Base-by-base conservation (phyloP, 2,113 vertebrate species). In the Phaethon lepturus region DNA sequence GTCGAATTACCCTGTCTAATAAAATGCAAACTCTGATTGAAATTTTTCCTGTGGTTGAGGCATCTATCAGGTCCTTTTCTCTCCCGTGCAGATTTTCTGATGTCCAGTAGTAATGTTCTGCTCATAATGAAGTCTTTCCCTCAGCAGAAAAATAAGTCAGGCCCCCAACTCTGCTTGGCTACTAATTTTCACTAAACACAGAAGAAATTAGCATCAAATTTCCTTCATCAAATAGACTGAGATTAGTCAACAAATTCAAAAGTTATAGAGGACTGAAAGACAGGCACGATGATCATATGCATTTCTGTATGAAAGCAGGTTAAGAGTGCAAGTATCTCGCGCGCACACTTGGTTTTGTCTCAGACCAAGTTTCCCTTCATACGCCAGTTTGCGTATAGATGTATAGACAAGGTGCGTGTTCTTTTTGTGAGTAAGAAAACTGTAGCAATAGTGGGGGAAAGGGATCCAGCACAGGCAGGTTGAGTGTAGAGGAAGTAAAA, bases 1-100 rank as follows among this genome's bases (percentile, higher is more conserved):
- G 84, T 47, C 93, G 69, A 91, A 84, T 67, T 87, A 81, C 74
- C 64, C 49, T 78, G 28, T 26, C 68, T 75, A 94, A 67, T 44
- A 91, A 78, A 55, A 91, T 52, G 25, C 47, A 95, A 95, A 81
- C 3, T 77, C 79, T 72, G 72, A 84, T 50, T 93, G 31, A 86
- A 89, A 74, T 17, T 84, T 77, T 81, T 91, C 52, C 60, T 72
- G 64, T 91, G 31, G 52, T 10, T 63, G 47, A 95, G 50, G 79
- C 38, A 47, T 68, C 80, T 84, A 59, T 75, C 0, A 0, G 47
- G 6, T 91, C 60, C 29, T 63, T 74, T 86, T 59, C n/a, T 59
- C 25, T 89, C 28, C 44, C n/a, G 29, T 29, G 22, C 0, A 5
- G 72, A 47, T 84, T 77, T 91, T 80, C 74, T 69, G 38, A 77